Base-by-base conservation (phyloP, 2,888 invertebrate species). In the Branchipolynoe longqiensis region DNA sequence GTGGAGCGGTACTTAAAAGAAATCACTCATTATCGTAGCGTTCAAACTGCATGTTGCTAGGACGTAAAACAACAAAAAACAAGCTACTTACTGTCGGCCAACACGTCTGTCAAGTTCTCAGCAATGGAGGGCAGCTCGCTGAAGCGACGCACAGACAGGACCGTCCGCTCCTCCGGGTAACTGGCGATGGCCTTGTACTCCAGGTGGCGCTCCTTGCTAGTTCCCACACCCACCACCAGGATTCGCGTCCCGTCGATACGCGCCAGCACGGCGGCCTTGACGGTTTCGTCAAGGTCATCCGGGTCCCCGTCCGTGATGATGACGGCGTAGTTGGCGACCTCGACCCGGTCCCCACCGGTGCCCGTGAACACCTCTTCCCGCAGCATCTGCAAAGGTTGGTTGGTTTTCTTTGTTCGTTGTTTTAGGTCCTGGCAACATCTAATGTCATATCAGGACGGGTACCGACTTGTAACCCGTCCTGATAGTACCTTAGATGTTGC, bases 291-390 rank as follows among this genome's bases (percentile, higher is more conserved):
- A 22, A 56, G 58, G 84, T 84, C 78, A 40, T 73, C 33, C 6
- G 84, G 78, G 56, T 54, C 58, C 25, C 74, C 84, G 33, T 84
- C 84, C 0, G 84, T 84, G 18, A 84, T 6, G 36, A 84, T 33
- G 28, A 84, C 28, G 28, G 62, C 54, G 41, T 78, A 74, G 78
- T 74, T 73, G 58, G 36, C 36, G 40, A 78, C 73, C 28, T 54
- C 58, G 3, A 22, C 25, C 8, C 74, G 56, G 36, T 58, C 73
- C 28, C 74, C 54, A n/a, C 31, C 31, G 14, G 22, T 33, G 14
- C 62, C 56, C 14, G 40, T 33, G n/a, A 84, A 84, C 38, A 74
- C 36, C n/a, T 56, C 25, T n/a, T 38, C 40, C 41, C 40, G 48
- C 40, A 62, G 14, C 54, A 78, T 22, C 48, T 84, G 41, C 48